Percentiles rank a stretch among this genome's conserved stretches.
phyloP scores from a whole-genome alignment of 2,797 vertebrate species.

The Onychomys torridus region DNA sequence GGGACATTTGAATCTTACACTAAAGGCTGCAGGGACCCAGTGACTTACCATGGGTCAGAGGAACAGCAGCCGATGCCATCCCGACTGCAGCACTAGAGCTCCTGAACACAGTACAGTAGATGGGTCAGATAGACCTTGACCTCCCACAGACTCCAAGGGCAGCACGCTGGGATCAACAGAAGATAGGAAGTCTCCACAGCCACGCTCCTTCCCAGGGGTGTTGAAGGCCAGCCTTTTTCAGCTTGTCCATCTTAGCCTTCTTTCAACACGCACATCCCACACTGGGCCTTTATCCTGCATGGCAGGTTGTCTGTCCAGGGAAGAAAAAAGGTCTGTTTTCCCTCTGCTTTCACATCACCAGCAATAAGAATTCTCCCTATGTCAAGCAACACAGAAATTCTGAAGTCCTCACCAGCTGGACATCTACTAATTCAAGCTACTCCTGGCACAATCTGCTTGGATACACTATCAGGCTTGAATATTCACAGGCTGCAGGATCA shows the following conservation, averaged over 20 bases:
- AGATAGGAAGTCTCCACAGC: accelerated
- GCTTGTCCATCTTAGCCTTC: neutral
- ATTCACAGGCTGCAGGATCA: neutral
- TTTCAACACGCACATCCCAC: neutral
- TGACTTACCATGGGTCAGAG: constrained; percentile 32
- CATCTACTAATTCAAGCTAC: neutral
- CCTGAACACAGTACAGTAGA: neutral
- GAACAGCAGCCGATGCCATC: constrained; percentile 18
- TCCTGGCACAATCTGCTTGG: neutral
- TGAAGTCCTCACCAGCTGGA: neutral
- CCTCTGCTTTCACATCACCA: neutral
- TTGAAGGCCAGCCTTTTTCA: accelerated
- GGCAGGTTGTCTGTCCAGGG: too few species aligned
- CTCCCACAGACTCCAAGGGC: neutral
- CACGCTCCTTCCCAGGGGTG: neutral
- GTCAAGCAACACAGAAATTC: neutral
- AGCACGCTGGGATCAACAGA: neutral
- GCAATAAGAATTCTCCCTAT: neutral
- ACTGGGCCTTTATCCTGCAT: neutral
- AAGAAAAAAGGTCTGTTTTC: neutral
- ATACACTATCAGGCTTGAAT: neutral
- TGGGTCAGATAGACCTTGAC: neutral
- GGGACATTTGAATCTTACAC: neutral
- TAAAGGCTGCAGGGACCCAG: neutral
- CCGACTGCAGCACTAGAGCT: neutral